Conservation (phyloP, 2,888 invertebrate species). For the Drosophila neutralis region DNA sequence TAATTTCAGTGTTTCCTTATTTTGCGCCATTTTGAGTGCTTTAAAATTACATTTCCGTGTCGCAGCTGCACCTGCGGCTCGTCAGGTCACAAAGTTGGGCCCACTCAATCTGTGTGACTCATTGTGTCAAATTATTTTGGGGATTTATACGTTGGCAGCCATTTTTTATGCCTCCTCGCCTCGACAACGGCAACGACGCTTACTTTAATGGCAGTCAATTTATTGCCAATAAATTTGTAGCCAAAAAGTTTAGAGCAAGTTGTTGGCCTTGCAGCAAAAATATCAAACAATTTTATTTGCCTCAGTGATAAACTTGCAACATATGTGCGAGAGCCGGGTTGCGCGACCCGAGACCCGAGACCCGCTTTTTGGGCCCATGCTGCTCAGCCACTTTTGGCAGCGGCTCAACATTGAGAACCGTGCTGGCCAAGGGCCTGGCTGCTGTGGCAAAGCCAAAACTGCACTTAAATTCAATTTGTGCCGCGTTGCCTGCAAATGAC, state of each 20-base stretch:
- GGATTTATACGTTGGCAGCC: slow-evolving; percentile 79
- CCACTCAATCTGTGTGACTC: slow-evolving; percentile 79
- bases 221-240: slow-evolving; percentile 81
- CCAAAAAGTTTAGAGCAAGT: slow-evolving; percentile 78
- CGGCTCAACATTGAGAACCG: slow-evolving; percentile 53
- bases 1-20: slow-evolving; percentile 56
- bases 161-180: slow-evolving; percentile 60
- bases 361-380: slow-evolving; percentile 24
- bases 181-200: slow-evolving; percentile 42
- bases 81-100: slow-evolving; percentile 44
- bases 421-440: slow-evolving; percentile 22
- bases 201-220: slow-evolving; percentile 79
- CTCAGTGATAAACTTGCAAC: slow-evolving; percentile 77
- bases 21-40: slow-evolving; percentile 59
- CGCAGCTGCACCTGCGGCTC: slow-evolving; percentile 74
- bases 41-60: slow-evolving; percentile 79
- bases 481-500: slow-evolving; percentile 73
- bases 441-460: slow-evolving; percentile 67
- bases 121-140: slow-evolving; percentile 80
- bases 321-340: slow-evolving; percentile 62
- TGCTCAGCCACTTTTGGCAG: slow-evolving; percentile 63
- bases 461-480: slow-evolving; percentile 80
- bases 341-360: slow-evolving; percentile 10
- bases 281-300: slow-evolving; percentile 71
- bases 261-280: slow-evolving; percentile 42